A percentile compares a stretch with the other conserved stretches of the same genome.
Evolutionary conservation across 2,888 invertebrate genomes (phyloP).

Genomic region (Meandrusa payeni): DNA sequence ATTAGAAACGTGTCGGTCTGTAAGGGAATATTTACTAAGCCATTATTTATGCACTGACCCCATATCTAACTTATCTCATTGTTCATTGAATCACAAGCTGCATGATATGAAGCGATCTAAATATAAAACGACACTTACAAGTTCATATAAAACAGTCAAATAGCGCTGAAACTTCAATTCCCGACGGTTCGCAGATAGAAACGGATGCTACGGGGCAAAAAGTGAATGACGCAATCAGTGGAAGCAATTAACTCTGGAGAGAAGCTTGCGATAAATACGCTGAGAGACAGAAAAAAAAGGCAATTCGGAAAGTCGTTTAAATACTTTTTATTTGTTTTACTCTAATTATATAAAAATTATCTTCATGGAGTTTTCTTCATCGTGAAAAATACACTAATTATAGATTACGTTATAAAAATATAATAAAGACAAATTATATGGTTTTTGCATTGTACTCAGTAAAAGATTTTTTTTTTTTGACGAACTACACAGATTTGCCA

Average conservation of each 20-base stretch:
- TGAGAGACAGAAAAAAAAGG: background rate
- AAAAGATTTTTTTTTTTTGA: too few relatives aligned
- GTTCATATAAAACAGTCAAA: slow-evolving; percentile 3
- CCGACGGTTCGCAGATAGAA: slow-evolving; percentile 11
- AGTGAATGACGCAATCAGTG: slow-evolving; percentile 22
- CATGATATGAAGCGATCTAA: background rate
- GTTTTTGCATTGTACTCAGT: too few relatives aligned
- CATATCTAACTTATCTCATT: too few relatives aligned
- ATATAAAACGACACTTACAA: slow-evolving; percentile 3
- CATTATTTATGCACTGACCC: too few relatives aligned
- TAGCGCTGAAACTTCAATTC: slow-evolving; percentile 19
- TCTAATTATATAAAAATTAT: too few relatives aligned
- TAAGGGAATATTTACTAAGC: too few relatives aligned
- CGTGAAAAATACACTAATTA: too few relatives aligned
- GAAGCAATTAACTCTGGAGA: slow-evolving; percentile 22
- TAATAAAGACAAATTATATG: too few relatives aligned
- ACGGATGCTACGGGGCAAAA: slow-evolving; percentile 21
- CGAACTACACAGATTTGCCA: too few relatives aligned
- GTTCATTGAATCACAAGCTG: background rate
- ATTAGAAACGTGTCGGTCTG: too few relatives aligned
- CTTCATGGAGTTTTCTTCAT: too few relatives aligned
- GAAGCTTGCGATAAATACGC: slow-evolving; percentile 7
- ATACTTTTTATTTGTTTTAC: background rate
- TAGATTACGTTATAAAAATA: too few relatives aligned
- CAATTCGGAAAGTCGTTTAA: slow-evolving; percentile 2